A percentile compares a stretch with the other conserved stretches of the same genome.
phyloP scores from a whole-genome alignment of 2,113 vertebrate species.

The Nerophis lumbriciformis region DNA sequence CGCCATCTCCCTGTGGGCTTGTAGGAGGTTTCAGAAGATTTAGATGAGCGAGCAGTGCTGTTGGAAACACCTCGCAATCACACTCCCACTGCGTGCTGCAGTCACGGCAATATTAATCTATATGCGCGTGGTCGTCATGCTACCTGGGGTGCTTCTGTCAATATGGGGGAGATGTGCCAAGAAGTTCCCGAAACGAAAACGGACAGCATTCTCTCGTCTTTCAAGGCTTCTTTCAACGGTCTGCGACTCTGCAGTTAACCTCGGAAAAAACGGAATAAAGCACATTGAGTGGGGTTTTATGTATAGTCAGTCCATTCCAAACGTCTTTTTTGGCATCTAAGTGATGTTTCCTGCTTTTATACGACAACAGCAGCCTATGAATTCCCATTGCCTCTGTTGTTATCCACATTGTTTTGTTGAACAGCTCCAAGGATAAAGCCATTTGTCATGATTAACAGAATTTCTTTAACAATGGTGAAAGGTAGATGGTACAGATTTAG shows the following conservation, averaged over 20 bases:
- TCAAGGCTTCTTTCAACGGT: neutral
- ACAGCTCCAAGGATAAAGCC: neutral
- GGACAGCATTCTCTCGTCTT: neutral
- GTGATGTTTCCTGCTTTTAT: neutral
- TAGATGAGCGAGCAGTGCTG: conserved; percentile 51
- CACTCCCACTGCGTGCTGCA: conserved; percentile 59
- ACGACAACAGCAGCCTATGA: neutral
- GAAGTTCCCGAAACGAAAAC: too few relatives aligned
- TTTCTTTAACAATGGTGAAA: too few relatives aligned
- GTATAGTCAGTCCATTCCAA: neutral
- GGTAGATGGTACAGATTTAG: too few relatives aligned
- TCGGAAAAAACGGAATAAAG: neutral
- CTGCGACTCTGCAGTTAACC: neutral
- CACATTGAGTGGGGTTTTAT: conserved; percentile 1
- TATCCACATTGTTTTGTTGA: neutral
- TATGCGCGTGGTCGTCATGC: conserved; percentile 46
- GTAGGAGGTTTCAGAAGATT: conserved; percentile 56
- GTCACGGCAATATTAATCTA: conserved; percentile 55
- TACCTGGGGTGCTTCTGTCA: conserved; percentile 51
- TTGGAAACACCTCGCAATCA: conserved; percentile 58
- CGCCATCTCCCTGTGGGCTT: conserved; percentile 43
- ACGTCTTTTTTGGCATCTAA: neutral
- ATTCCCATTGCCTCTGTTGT: neutral
- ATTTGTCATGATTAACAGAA: too few relatives aligned
- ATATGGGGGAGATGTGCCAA: conserved; percentile 2